Evolutionary conservation across 92 coral and sea anemone species (phyloP).

Genomic region (Pocillopora meandrina): DNA sequence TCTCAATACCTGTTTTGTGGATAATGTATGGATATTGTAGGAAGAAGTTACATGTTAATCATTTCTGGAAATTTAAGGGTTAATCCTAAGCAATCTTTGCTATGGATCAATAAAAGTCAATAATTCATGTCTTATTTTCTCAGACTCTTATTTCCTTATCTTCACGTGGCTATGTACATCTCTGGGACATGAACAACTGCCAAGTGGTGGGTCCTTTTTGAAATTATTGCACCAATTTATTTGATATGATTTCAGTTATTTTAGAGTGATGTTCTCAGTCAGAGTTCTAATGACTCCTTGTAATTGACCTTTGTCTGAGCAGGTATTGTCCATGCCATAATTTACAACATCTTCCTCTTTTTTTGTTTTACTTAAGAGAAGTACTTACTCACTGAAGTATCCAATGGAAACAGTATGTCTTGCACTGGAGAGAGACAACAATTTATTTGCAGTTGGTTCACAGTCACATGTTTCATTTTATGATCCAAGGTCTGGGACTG

Average conservation of each 20-base stretch:
- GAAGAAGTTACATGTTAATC: too few species aligned
- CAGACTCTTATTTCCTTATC: conserved; percentile 93
- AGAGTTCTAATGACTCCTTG: too few species aligned
- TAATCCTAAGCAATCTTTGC: neutral
- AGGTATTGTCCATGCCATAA: too few species aligned
- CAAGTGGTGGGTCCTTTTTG: conserved; percentile 41
- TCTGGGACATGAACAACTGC: conserved; percentile 83
- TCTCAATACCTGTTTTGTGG: too few species aligned
- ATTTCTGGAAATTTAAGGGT: too few species aligned
- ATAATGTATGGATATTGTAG: too few species aligned
- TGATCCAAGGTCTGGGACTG: conserved; percentile 65
- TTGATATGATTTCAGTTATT: neutral
- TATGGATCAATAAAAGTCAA: neutral
- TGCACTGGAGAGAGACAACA: conserved; percentile 72
- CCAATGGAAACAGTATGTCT: conserved; percentile 88
- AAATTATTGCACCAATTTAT: neutral
- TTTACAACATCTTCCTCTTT: neutral
- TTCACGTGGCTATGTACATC: conserved; percentile 76
- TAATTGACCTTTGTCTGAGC: too few species aligned
- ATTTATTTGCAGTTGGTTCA: conserved; percentile 92
- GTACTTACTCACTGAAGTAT: conserved; percentile 64
- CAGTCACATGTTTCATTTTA: conserved; percentile 88
- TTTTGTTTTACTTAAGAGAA: conserved; percentile 35
- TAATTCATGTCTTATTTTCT: neutral
- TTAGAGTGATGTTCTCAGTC: too few species aligned